phyloP scores from a whole-genome alignment of 2,797 vertebrate species.

The Brachymystax lenok region DNA sequence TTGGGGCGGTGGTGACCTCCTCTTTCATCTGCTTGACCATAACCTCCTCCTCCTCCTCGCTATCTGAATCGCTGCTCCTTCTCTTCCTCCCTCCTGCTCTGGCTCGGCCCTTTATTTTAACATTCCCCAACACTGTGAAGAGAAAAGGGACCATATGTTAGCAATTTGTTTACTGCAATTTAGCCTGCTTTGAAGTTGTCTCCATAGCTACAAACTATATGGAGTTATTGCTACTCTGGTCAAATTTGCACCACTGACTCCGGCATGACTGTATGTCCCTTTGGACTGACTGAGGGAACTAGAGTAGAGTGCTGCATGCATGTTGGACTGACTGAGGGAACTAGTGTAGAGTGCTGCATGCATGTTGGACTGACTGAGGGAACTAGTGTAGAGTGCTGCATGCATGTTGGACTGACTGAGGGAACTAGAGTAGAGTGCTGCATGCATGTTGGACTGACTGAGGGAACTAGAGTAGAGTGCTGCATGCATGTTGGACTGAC shows the following conservation, averaged over 20 bases:
- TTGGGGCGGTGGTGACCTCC: slow-evolving; percentile 48
- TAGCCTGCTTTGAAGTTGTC: not conserved
- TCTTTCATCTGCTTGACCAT: slow-evolving; percentile 61
- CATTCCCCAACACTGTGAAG: slow-evolving; percentile 45
- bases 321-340: too few species aligned
- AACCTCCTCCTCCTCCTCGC: slow-evolving; percentile 8
- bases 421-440: too few species aligned
- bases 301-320: too few species aligned
- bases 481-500: not conserved
- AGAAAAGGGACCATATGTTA: slow-evolving; percentile 1
- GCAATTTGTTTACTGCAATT: not conserved
- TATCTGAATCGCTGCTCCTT: slow-evolving; percentile 31
- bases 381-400: too few species aligned
- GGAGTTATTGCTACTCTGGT: not conserved
- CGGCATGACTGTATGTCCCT: not conserved
- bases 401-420: too few species aligned
- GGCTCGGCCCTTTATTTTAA: slow-evolving; percentile 51
- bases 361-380: too few species aligned
- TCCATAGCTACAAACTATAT: not conserved
- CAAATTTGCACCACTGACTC: not conserved
- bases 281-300: not conserved
- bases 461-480: too few species aligned
- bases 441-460: too few species aligned
- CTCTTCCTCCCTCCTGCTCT: slow-evolving; percentile 55
- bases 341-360: too few species aligned